phyloP scores from a whole-genome alignment of 53 echinoderm and acorn worm genomes.

The Holothuria scabra region DNA sequence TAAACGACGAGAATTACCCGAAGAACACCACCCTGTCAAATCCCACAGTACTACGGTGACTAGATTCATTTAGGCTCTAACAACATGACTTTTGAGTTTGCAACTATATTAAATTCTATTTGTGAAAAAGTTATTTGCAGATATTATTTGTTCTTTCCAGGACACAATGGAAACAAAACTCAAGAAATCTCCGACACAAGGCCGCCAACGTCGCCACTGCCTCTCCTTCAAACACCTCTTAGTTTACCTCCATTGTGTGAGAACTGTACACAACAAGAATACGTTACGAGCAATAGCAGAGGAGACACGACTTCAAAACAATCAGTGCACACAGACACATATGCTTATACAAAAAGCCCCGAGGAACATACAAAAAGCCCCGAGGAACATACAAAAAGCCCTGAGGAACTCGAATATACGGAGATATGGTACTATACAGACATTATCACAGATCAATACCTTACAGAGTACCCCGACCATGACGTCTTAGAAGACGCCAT shows the following conservation, averaged over 20 bases:
- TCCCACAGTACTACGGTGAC: no score
- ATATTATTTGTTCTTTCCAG: not conserved
- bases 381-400: constrained; percentile 19
- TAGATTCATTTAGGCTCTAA: no score
- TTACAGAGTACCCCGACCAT: constrained; percentile 42
- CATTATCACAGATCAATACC: not conserved
- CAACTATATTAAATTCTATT: no score
- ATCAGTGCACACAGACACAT: not conserved
- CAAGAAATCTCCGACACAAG: constrained; percentile 47
- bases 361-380: constrained; percentile 28
- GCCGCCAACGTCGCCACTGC: constrained; percentile 17
- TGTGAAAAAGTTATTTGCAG: no score
- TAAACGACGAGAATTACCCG: no score
- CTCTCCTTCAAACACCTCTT: constrained; percentile 35
- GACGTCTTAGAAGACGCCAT: not conserved
- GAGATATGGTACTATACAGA: constrained; percentile 37
- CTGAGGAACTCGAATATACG: constrained; percentile 23
- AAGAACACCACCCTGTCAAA: no score
- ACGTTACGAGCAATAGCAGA: constrained; percentile 6
- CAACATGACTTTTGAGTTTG: no score
- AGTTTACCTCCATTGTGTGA: constrained; percentile 19
- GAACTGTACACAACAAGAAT: constrained; percentile 27
- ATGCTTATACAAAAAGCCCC: constrained; percentile 13
- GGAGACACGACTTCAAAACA: not conserved
- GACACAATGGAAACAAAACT: constrained; percentile 35